These are phyloP conservation scores for Enhydra lutris DNA, from an alignment of 2,113 vertebrate species.

Conservation along the genomic window DNA sequence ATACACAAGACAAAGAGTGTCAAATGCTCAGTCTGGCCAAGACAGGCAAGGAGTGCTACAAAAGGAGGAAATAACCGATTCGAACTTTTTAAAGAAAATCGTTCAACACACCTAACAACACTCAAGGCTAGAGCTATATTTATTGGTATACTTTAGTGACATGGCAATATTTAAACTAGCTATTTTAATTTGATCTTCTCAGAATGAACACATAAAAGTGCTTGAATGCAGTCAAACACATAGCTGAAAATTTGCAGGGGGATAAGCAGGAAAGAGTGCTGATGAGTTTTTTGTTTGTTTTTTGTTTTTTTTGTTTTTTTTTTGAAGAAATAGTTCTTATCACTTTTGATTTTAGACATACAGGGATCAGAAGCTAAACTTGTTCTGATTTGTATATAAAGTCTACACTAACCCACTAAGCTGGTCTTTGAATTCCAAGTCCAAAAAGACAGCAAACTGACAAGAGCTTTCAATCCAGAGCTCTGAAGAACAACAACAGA, in stretches of 20 bases:
- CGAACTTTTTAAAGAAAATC: not conserved
- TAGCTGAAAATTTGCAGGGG: conserved; percentile 86
- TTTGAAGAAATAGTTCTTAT: not conserved
- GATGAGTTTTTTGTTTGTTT: not conserved
- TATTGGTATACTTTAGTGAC: conserved; percentile 71
- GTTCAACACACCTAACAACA: not conserved
- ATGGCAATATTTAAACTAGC: conserved; percentile 82
- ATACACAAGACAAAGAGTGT: not conserved
- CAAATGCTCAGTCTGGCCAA: not conserved
- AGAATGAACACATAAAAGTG: conserved; percentile 83
- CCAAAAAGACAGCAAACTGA: not conserved
- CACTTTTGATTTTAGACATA: not conserved
- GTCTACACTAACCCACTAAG: not conserved
- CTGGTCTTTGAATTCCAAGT: conserved; percentile 15
- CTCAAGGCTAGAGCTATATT: not conserved
- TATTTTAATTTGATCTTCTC: conserved; percentile 87
- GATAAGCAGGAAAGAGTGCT: conserved; percentile 37
- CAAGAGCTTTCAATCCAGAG: not conserved
- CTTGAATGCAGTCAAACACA: conserved; percentile 83
- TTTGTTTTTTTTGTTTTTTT: not conserved
- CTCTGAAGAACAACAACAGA: not conserved
- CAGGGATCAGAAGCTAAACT: not conserved
- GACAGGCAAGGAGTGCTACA: not conserved
- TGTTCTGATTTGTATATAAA: not conserved
- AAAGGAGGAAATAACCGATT: not conserved